Base-by-base conservation (phyloP, 1,140 invertebrate species). In the Palaemon carinicauda region DNA sequence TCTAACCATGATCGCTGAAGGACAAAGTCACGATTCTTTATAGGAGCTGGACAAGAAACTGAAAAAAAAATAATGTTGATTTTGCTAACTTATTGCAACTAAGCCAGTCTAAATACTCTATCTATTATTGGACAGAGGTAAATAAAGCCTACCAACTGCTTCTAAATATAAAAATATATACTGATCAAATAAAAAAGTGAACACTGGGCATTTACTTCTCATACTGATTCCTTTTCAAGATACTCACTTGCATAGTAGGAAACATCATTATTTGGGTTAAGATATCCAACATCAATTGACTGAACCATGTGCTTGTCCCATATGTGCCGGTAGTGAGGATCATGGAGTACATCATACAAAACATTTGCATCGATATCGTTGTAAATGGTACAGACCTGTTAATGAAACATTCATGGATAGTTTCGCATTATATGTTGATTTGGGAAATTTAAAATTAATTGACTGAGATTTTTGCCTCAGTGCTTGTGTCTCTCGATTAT, bases 191-290 rank as follows among this genome's bases (percentile, higher is more conserved):
- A 65, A 12, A 53, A 33, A 24, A 50, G 19, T 71, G 21, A 81
- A 65, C 24, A 52, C 17, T 71, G 41, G 21, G 19, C 2, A 53
- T 31, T 74, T 60, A 69, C 19, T 56, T 56, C 9, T n/a, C 87
- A 21, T 53, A 65, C 41, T 71, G n/a, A n/a, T 24, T 17, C 21
- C 10, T 74, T 19, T 89, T 14, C 29, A 51, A 7, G 77, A 88
- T 90, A 94, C 95, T 95, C 91, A 97, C 96, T 94, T 87, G 96
- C 95, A 92, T 98, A 98, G 92, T 98, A 98, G 78, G 96, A 96
- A 88, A 98, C 94, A 92, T 98, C 96, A 91, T 97, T 98, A 91
- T 97, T 97, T 54, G 96, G 96, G 93, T 97, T 97, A 90, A 98
- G 94, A 91, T 95, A 96, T 27, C 96, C 97, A 83, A 97, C 96